These are phyloP conservation scores for Coleophora deauratella DNA, from an alignment of 2,888 invertebrate genomes.

Conservation along the genomic window DNA sequence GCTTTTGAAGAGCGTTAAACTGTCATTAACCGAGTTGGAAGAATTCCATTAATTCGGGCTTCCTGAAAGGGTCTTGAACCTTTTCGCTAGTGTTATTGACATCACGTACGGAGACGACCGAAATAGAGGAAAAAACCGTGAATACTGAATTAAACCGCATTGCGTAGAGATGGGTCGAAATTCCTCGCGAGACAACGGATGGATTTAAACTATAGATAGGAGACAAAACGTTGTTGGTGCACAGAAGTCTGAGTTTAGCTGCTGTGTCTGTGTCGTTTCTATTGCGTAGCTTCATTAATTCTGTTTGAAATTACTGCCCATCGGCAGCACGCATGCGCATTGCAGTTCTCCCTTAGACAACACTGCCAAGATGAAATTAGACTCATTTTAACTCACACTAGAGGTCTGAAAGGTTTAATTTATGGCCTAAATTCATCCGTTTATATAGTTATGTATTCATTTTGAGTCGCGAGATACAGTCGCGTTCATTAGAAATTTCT, in stretches of 20 bases:
- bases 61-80: background rate
- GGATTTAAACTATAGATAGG: background rate
- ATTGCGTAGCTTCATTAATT: too few species aligned
- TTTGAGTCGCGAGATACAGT: too few species aligned
- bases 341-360: slow-evolving; percentile 20
- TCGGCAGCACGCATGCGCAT: slow-evolving; percentile 31
- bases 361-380: slow-evolving; percentile 58
- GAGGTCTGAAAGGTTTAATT: slow-evolving; percentile 30
- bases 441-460: too few species aligned
- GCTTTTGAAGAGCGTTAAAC: slow-evolving; percentile 5
- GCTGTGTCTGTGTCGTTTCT: too few species aligned
- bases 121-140: background rate
- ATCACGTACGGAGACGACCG: too few species aligned
- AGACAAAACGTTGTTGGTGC: background rate
- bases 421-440: slow-evolving; percentile 23
- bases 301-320: slow-evolving; percentile 20
- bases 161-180: background rate
- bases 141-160: background rate
- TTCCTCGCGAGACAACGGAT: background rate
- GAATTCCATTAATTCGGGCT: slow-evolving; percentile 5
- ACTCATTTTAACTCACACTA: slow-evolving; percentile 39
- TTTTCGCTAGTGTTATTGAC: background rate
- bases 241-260: too few species aligned
- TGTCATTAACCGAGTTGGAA: slow-evolving; percentile 8
- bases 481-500: too few species aligned